Evolutionary conservation across 1,140 invertebrate species (phyloP), one percentile per base, ranked within the genome.

Genomic region (Drosophila pseudoananassae): DNA sequence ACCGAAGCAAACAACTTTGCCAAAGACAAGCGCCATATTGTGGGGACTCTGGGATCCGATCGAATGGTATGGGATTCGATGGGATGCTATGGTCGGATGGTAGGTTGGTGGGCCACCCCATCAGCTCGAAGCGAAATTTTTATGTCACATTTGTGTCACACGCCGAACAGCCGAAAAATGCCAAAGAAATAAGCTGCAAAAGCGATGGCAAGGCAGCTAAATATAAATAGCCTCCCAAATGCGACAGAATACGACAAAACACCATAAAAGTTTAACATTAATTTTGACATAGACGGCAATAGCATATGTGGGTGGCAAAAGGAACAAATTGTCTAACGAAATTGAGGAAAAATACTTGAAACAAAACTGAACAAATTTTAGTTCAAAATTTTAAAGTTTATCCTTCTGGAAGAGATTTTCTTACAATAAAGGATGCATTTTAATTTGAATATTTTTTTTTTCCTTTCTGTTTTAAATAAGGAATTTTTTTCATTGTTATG

Each of bases 181-280:
- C 82, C 82, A 85, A 77, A 81, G 77, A 85, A 85, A 87, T 85
- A 82, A 78, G 82, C 82, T 85, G 69, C 73, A 66, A 82, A 85
- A 80, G 73, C 72, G 63, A 57, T 40, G 70, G 33, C 29, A 57
- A 27, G 25, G 25, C 25, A 27, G 56, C 61, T 49, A 76, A 63
- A 61, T 72, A 84, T 79, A 85, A 85, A 84, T 81, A 85, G 81
- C 77, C 60, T 38, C 54, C 71, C 49, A 74, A 78, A 68, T 66
- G 76, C 77, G 77, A 76, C 77, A 78, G 71, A 78, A 77, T 71
- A 71, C 76, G 72, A 84, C 76, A 74, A 87, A 87, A 81, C 60
- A 87, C 77, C 64, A 84, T 84, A 85, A 85, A 85, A 85, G 82
- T 85, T 87, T 64, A 87, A 85, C 82, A 85, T 77, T 85, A 80